Percentiles rank a stretch among this genome's conserved stretches.
Conservation (phyloP, 2,888 invertebrate genomes). For the Oscheius sp. region DNA sequence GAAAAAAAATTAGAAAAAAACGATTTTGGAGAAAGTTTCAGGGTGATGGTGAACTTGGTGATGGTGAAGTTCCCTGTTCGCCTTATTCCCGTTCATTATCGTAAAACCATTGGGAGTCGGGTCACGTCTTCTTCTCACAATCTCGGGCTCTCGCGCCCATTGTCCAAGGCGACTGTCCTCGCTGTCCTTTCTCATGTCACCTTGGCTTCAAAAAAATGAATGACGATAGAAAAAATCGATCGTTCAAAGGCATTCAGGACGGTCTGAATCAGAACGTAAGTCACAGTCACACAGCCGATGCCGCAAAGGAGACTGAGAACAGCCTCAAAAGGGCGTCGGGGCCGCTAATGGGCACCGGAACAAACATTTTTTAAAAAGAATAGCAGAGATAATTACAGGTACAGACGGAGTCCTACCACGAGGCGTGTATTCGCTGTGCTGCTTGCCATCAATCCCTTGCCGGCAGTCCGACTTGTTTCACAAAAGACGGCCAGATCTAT, state of each 20-base stretch:
- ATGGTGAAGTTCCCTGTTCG: too few species aligned
- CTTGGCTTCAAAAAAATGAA: constrained; percentile 27
- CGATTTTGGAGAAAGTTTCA: too few species aligned
- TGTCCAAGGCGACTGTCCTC: background rate
- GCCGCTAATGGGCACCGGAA: background rate
- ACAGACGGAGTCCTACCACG: constrained; percentile 68
- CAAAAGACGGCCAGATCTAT: constrained; percentile 66
- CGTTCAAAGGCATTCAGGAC: constrained; percentile 29
- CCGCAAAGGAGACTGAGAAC: constrained; percentile 34
- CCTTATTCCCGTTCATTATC: background rate
- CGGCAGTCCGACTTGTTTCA: constrained; percentile 60
- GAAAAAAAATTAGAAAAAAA: too few species aligned
- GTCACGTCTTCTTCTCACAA: background rate
- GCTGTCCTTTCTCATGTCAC: background rate
- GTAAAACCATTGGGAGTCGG: background rate
- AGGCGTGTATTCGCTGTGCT: constrained; percentile 66
- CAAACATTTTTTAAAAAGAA: background rate
- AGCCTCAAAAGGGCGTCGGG: constrained; percentile 19
- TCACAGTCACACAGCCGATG: constrained; percentile 35
- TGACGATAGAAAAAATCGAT: constrained; percentile 26
- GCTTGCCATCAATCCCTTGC: constrained; percentile 61
- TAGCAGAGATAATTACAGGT: constrained; percentile 44
- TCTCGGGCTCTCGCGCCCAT: background rate
- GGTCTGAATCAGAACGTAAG: constrained; percentile 23
- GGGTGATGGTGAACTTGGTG: too few species aligned